These are phyloP conservation scores for Drosophila subpulchrella DNA, from an alignment of 1,140 invertebrate genomes.

Conservation along the genomic window DNA sequence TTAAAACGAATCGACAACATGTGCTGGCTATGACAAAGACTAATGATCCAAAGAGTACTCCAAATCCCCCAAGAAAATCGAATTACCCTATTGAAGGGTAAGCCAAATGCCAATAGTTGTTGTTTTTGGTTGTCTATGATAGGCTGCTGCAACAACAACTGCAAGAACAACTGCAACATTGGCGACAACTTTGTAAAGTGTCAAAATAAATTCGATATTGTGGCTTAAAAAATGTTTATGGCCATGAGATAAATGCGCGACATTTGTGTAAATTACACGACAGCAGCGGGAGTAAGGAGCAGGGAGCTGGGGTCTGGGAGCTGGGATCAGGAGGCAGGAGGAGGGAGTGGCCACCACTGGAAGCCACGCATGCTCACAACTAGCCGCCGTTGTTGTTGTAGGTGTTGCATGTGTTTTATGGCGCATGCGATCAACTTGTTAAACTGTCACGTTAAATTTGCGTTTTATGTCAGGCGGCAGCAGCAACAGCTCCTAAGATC, in stretches of 20 bases:
- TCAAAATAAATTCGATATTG: constrained; percentile 84
- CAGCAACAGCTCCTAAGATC: constrained; percentile 25
- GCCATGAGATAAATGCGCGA: constrained; percentile 77
- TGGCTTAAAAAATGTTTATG: constrained; percentile 83
- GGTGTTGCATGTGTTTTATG: constrained; percentile 82
- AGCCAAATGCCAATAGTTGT: constrained; percentile 40
- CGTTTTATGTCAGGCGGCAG: constrained; percentile 72
- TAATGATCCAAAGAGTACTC: constrained; percentile 8
- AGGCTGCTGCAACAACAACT: constrained; percentile 48
- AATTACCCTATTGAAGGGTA: constrained; percentile 33
- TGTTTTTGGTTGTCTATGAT: constrained; percentile 58
- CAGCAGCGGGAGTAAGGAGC: constrained; percentile 51
- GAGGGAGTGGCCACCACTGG: constrained; percentile 54
- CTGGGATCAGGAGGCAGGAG: constrained; percentile 15
- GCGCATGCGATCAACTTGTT: constrained; percentile 81
- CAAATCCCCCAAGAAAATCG: background rate
- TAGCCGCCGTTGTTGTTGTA: constrained; percentile 60
- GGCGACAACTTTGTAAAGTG: constrained; percentile 81
- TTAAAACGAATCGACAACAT: constrained; percentile 11
- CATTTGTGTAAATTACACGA: constrained; percentile 82
- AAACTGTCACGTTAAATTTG: constrained; percentile 82
- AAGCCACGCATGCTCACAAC: constrained; percentile 68
- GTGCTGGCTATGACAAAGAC: constrained; percentile 3
- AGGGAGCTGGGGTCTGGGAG: constrained; percentile 15
- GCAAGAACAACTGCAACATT: constrained; percentile 55